Conservation (phyloP, 2,797 vertebrate species). For the Siniperca undulata region DNA sequence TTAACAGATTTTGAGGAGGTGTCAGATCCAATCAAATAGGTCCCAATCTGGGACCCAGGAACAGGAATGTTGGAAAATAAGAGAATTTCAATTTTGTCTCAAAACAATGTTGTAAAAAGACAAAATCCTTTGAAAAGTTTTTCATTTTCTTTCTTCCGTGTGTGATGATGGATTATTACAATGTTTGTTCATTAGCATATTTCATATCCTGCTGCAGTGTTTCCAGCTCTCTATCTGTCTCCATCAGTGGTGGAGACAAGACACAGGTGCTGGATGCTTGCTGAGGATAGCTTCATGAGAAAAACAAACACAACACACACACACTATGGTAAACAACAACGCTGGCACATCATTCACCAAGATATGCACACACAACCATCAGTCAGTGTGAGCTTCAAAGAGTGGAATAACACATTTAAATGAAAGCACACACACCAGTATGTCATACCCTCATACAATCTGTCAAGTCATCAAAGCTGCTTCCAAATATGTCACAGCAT, state of each 20-base stretch:
- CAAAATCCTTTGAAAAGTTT: slow-evolving; percentile 44
- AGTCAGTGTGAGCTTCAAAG: slow-evolving; percentile 30
- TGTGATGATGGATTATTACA: slow-evolving; percentile 68
- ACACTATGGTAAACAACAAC: slow-evolving; percentile 30
- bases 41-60: no score
- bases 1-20: no score
- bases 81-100: slow-evolving; percentile 32
- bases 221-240: slow-evolving; percentile 63
- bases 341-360: slow-evolving; percentile 39
- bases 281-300: slow-evolving; percentile 17
- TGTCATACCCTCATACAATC: slow-evolving; percentile 9
- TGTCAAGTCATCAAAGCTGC: slow-evolving; percentile 28
- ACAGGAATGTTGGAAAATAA: slow-evolving; percentile 1
- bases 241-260: slow-evolving; percentile 34
- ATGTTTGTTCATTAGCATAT: slow-evolving; percentile 76
- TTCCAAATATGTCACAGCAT: slow-evolving; percentile 19
- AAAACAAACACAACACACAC: slow-evolving; percentile 7
- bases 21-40: no score
- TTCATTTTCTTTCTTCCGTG: slow-evolving; percentile 48
- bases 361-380: slow-evolving; percentile 6
- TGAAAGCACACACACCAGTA: slow-evolving; percentile 4
- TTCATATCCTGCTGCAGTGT: slow-evolving; percentile 76
- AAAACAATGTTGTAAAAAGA: slow-evolving; percentile 33
- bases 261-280: slow-evolving; percentile 52
- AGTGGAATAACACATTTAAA: slow-evolving; percentile 16